Evolutionary conservation across 2,888 invertebrate species (phyloP).

Genomic region (Habrosyne pyritoides): DNA sequence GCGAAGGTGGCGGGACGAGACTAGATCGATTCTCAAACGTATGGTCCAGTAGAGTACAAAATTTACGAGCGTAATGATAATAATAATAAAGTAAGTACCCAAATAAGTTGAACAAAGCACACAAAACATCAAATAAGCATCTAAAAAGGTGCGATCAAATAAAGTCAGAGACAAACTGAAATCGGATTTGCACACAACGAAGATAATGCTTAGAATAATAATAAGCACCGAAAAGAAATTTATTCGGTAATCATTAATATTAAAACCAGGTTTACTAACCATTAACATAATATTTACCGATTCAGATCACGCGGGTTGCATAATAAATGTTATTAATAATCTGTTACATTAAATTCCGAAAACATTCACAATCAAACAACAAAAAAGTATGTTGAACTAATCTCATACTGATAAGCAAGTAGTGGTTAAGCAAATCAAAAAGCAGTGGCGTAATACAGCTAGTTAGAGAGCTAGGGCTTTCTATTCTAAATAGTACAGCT

Average conservation of each 20-base stretch:
- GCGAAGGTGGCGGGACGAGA: no score
- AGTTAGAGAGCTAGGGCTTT: conserved; percentile 41
- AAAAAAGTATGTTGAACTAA: background rate
- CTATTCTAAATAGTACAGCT: conserved; percentile 53
- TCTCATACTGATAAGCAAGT: background rate
- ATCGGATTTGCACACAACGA: background rate
- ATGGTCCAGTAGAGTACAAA: no score
- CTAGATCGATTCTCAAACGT: no score
- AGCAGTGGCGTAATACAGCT: conserved; percentile 12
- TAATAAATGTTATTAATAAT: no score
- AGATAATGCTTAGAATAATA: background rate
- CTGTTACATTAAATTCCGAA: background rate
- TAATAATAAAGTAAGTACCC: no score
- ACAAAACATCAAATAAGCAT: background rate
- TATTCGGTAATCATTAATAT: background rate
- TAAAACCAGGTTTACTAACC: background rate
- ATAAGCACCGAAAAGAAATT: background rate
- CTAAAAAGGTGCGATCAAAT: background rate
- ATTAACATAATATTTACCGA: background rate
- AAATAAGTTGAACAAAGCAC: background rate
- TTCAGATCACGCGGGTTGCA: background rate
- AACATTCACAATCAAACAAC: background rate
- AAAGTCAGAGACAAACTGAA: background rate
- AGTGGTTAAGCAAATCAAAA: conserved; percentile 5
- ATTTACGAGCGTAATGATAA: no score